Evolutionary conservation across 2,797 vertebrate species (phyloP), one percentile per base, ranked within the genome.

Genomic region (Sebastes cheni): DNA sequence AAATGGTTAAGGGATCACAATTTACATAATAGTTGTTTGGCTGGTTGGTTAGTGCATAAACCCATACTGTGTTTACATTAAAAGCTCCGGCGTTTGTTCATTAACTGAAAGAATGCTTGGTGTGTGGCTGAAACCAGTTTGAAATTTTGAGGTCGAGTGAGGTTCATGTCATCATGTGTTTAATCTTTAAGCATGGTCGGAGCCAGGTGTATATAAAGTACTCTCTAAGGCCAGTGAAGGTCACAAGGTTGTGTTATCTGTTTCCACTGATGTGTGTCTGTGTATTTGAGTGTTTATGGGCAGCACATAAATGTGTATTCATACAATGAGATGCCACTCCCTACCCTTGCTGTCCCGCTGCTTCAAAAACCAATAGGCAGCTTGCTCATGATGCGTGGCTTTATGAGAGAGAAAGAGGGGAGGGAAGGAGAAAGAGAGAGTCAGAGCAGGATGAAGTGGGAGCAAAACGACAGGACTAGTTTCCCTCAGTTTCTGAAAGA

Each of bases 321-420:
- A 50, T 65, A 50, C 42, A 56, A 36, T 67, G 32, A 76, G 68
- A 92, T 80, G 88, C 92, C 91, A 91, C 93, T 93, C 91, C 90
- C 90, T 87, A 77, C 66, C 61, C 67, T 75, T 78, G 39, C 78
- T 84, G 69, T 85, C 83, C 84, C 68, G 22, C 72, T 81, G 72
- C 83, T 85, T 87, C 67, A 85, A 80, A 93, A 91, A 84, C 91
- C 93, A 93, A 92, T 93, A 58, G 85, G 89, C 88, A 80, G 87
- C 86, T 77, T 85, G 86, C 91, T 89, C 79, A 68, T 74, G 87
- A 89, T 92, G 85, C 81, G n/a, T 85, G 83, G 59, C 83, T 92
- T 91, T 88, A 87, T 92, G 77, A 74, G 90, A 76, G 89, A 87
- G 85, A 80, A 74, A 72, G 85, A 75, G 84, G 69, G 88, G 82